phyloP scores from a whole-genome alignment of 2,113 vertebrate species.

The Cinclus cinclus region DNA sequence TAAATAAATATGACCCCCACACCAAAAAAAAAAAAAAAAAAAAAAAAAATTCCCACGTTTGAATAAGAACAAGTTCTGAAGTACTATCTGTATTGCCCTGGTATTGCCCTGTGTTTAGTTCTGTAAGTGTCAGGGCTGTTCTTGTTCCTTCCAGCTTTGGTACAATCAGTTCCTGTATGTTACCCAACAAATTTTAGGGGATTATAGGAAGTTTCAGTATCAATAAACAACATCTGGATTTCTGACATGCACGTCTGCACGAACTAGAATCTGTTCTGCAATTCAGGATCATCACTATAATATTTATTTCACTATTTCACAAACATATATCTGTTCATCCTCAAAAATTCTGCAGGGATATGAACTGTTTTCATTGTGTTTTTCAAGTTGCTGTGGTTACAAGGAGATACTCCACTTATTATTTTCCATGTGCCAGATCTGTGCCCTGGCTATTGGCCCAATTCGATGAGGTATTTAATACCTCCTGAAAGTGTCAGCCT shows the following conservation, averaged over 20 bases:
- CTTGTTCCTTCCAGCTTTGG: neutral
- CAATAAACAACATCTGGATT: slow-evolving; percentile 29
- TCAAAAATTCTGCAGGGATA: slow-evolving; percentile 44
- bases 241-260: neutral
- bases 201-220: neutral
- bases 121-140: neutral
- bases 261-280: slow-evolving; percentile 13
- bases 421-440: slow-evolving; percentile 9
- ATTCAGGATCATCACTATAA: neutral
- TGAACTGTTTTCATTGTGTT: slow-evolving; percentile 44
- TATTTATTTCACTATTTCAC: slow-evolving; percentile 26
- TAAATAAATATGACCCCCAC: neutral
- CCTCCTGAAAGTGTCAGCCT: neutral
- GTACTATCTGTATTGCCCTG: neutral
- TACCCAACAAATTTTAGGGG: neutral
- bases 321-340: slow-evolving; percentile 36
- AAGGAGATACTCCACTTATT: slow-evolving; percentile 15
- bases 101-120: neutral
- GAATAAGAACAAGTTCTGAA: neutral
- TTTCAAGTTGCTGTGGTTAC: slow-evolving; percentile 33
- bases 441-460: slow-evolving; percentile 3
- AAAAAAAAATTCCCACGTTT: neutral
- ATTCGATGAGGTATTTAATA: neutral
- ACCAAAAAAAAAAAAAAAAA: neutral
- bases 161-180: neutral